These are phyloP conservation scores for Cnemophilus loriae DNA, from an alignment of 2,113 vertebrate genomes.

Conservation along the genomic window DNA sequence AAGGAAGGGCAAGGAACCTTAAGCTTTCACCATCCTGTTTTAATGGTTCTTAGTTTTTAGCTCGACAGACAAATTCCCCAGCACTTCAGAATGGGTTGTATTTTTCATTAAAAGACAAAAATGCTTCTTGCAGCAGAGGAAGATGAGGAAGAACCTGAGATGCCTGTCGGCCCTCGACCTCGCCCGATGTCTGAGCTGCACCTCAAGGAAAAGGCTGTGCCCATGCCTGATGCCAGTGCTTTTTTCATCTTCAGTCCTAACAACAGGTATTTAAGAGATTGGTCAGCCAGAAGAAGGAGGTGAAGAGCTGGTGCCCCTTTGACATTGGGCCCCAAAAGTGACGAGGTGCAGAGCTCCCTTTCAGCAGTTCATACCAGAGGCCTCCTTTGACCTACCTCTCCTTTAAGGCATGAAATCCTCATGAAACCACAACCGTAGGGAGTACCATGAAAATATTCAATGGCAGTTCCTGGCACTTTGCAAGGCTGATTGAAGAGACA, in stretches of 20 bases:
- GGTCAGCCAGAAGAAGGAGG: background rate
- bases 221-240: constrained; percentile 94
- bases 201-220: constrained; percentile 94
- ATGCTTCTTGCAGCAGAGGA: constrained; percentile 80
- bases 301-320: background rate
- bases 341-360: background rate
- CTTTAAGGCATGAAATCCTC: background rate
- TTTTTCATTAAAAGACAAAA: background rate
- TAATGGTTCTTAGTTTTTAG: background rate
- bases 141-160: constrained; percentile 92
- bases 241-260: constrained; percentile 95
- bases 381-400: background rate
- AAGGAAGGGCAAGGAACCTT: background rate
- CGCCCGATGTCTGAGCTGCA: constrained; percentile 93
- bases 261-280: constrained; percentile 82
- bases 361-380: background rate
- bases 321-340: background rate
- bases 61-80: background rate
- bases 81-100: background rate
- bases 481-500: background rate
- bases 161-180: constrained; percentile 94
- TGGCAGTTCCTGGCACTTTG: background rate
- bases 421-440: background rate
- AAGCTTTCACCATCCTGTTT: background rate
- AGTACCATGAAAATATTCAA: background rate